phyloP scores from a whole-genome alignment of 2,113 vertebrate genomes.

The Marcusenius ussheri region DNA sequence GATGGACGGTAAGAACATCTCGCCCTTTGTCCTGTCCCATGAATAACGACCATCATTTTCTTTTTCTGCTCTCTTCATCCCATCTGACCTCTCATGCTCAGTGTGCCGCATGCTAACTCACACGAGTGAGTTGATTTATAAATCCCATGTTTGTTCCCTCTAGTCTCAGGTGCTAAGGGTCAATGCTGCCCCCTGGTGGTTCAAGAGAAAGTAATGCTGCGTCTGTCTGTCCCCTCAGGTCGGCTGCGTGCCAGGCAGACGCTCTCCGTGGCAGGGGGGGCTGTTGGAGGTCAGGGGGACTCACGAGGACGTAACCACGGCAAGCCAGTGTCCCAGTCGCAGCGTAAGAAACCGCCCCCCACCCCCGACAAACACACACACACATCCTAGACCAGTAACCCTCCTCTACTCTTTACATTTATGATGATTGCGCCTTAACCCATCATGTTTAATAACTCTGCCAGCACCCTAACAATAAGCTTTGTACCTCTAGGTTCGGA shows the following conservation, averaged over 20 bases:
- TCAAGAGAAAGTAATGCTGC: neutral
- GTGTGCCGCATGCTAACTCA: neutral
- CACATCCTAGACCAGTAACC: neutral
- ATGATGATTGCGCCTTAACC: neutral
- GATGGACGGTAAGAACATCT: conserved; percentile 68
- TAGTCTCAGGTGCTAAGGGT: neutral
- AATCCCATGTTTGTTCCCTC: neutral
- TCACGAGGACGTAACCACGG: conserved; percentile 80
- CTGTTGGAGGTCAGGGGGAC: conserved; percentile 63
- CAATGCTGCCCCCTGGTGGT: neutral
- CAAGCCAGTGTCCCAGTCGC: conserved; percentile 85
- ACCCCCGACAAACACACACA: neutral
- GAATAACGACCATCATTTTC: neutral
- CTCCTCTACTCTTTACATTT: neutral
- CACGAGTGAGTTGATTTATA: neutral
- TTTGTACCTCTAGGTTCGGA: conserved; percentile 67
- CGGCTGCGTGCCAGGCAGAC: conserved; percentile 69
- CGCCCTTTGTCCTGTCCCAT: neutral
- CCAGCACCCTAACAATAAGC: conserved; percentile 13
- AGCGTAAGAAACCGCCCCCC: conserved; percentile 68
- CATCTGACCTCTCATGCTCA: neutral
- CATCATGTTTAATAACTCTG: neutral
- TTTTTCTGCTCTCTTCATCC: neutral
- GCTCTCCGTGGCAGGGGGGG: conserved; percentile 53
- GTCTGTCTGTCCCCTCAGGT: conserved; percentile 51